Evolutionary conservation across 2,888 invertebrate genomes (phyloP).

Genomic region (Arctia plantaginis): DNA sequence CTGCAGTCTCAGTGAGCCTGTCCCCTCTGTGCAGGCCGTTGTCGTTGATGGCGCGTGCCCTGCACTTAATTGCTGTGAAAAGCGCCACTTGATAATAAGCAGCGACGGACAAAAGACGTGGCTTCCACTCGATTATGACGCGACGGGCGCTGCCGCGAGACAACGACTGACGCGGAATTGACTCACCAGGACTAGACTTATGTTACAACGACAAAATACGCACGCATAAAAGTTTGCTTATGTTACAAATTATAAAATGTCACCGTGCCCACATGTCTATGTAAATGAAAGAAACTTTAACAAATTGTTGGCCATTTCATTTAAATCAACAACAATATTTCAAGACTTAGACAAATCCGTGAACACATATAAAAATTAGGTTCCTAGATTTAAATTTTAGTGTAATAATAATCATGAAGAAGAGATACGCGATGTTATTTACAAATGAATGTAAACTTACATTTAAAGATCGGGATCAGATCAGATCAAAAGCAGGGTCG

Average conservation of each 20-base stretch:
- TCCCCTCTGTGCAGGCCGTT: neutral
- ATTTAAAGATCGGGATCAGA: neutral
- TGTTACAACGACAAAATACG: too few relatives aligned
- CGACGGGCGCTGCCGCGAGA: slow-evolving; percentile 26
- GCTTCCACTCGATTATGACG: slow-evolving; percentile 59
- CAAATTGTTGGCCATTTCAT: too few relatives aligned
- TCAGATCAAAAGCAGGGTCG: neutral
- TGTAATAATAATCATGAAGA: neutral
- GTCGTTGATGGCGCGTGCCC: slow-evolving; percentile 33
- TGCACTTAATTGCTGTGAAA: slow-evolving; percentile 72
- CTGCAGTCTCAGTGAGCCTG: neutral
- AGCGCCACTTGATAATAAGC: slow-evolving; percentile 67
- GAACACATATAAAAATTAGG: neutral
- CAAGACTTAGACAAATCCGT: too few relatives aligned
- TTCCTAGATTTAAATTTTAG: neutral
- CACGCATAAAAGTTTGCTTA: too few relatives aligned
- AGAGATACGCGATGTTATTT: too few relatives aligned
- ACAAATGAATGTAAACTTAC: neutral
- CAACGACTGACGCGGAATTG: slow-evolving; percentile 23
- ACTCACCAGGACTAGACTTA: too few relatives aligned
- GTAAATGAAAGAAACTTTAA: neutral
- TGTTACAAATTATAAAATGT: neutral
- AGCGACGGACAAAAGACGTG: slow-evolving; percentile 69
- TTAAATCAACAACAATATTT: too few relatives aligned
- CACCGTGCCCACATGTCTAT: neutral